These are phyloP conservation scores for Leptoteleia sp. DNA, from an alignment of 1,140 invertebrate genomes.

Conservation along the genomic window DNA sequence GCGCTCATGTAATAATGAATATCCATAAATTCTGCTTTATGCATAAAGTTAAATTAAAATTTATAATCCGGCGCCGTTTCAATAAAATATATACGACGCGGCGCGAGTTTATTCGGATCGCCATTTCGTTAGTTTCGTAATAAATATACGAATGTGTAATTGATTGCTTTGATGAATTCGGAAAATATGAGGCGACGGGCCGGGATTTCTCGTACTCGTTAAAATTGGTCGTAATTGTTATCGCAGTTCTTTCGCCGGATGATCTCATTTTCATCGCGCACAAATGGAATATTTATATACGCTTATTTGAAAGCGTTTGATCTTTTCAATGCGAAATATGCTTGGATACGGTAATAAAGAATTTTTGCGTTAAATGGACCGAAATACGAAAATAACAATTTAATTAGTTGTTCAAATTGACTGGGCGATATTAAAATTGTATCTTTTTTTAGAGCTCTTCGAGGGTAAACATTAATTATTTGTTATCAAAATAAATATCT, in stretches of 20 bases:
- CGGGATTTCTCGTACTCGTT: slow-evolving; percentile 1
- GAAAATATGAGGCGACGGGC: slow-evolving; percentile 9
- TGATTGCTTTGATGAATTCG: slow-evolving; percentile 11
- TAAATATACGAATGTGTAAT: slow-evolving; percentile 31
- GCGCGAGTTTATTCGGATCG: slow-evolving; percentile 5
- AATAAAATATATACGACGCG: slow-evolving; percentile 8
- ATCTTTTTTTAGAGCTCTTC: too few species aligned
- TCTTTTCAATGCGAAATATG: too few species aligned
- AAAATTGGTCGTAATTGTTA: slow-evolving; percentile 1
- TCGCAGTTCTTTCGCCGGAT: background rate
- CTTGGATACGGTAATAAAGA: too few species aligned
- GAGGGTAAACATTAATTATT: too few species aligned
- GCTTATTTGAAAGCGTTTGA: too few species aligned
- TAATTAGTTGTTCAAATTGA: too few species aligned
- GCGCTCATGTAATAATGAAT: slow-evolving; percentile 18
- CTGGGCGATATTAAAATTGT: too few species aligned
- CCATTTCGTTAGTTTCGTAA: slow-evolving; percentile 17
- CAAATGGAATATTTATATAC: too few species aligned
- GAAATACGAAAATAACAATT: too few species aligned
- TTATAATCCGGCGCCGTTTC: slow-evolving; percentile 13
- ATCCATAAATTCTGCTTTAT: slow-evolving; percentile 24
- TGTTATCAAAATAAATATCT: too few species aligned
- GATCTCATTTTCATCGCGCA: too few species aligned
- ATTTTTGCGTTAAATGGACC: too few species aligned
- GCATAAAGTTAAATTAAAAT: slow-evolving; percentile 26